phyloP scores from a whole-genome alignment of 30 jellyfish, hydroid and myxozoan species.

The Sanderia malayensis region DNA sequence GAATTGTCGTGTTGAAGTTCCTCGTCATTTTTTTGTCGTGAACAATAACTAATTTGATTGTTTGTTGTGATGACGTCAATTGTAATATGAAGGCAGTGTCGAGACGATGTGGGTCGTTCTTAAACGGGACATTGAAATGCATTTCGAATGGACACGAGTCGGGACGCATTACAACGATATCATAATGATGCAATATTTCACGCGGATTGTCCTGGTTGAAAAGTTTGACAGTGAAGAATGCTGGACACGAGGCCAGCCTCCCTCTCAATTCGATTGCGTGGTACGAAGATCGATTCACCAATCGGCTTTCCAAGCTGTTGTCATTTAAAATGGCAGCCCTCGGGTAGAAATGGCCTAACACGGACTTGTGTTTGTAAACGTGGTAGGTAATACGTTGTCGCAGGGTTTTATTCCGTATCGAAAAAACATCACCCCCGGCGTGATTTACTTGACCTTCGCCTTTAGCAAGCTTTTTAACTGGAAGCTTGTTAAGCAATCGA shows the following conservation, averaged over 20 bases:
- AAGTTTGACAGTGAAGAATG: conserved; percentile 38
- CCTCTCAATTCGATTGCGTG: conserved; percentile 35
- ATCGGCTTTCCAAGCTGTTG: conserved; percentile 19
- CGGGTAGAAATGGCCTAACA: conserved; percentile 31
- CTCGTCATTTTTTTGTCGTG: conserved; percentile 34
- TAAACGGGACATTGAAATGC: conserved; percentile 43
- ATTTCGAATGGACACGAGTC: conserved; percentile 22
- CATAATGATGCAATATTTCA: conserved; percentile 11
- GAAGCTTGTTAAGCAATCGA: background rate
- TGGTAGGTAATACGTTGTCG: conserved; percentile 3
- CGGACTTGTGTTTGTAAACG: conserved; percentile 23
- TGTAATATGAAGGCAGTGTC: conserved; percentile 40
- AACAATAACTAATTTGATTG: conserved; percentile 28
- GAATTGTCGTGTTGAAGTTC: conserved; percentile 18
- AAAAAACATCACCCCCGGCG: background rate
- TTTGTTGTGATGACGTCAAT: conserved; percentile 18
- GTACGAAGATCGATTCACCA: conserved; percentile 26
- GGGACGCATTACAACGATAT: conserved; percentile 29
- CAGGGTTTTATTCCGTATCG: background rate
- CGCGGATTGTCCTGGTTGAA: conserved; percentile 30
- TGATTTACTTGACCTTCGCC: background rate
- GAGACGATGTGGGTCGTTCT: background rate
- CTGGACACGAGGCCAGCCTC: conserved; percentile 46
- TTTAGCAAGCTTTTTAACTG: background rate
- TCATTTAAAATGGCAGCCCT: conserved; percentile 8